Evolutionary conservation across 35 echinoderm and acorn worm genomes (phyloP), one percentile per base, ranked within the genome.

Genomic region (Amphiura filiformis): DNA sequence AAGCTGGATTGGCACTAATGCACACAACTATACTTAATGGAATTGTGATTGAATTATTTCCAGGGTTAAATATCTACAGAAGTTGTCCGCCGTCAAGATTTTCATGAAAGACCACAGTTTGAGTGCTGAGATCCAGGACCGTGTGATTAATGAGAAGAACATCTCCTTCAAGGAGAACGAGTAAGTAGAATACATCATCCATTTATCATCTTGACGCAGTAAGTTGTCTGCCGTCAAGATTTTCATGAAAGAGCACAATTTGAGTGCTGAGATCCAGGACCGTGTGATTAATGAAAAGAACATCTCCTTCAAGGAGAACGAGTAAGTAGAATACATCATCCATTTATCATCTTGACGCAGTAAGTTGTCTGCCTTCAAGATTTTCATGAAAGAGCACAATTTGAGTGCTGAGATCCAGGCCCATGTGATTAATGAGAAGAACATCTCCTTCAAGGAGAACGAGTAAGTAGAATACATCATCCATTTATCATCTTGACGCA

Each of bases 41-140:
- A 78, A 57, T 31, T 0, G 33, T 86, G 31, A 61, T 38, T 38
- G 77, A 86, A 75, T 20, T 80, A 39, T 30, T 47, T 81, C n/a
- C 81, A 99, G 96, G 77, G 96, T 99, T 34, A 82, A 77, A 14
- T 99, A 93, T 84, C 93, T 92, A 88, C 93, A 99, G 90, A 99
- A 99, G 64, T 52, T 99, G 18, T 95, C 94, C 83, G 93, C 90
- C 30, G 90, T 90, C 0, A 93, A 95, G 31, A 87, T 92, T 61
- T 99, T 99, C 84, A 99, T 99, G 96, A 87, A 92, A 75, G 87
- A 92, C 37, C 90, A 99, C 77, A 84, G 84, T 37, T 76, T 99
- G 76, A 77, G 37, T 13, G 34, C 75, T 14, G 87, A 92, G 13
- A 85, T 99, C 0, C 90, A 92, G 44, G 84, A 87, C 17, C 86